Percentiles rank a stretch among this genome's conserved stretches.
Conservation (phyloP, 2,888 invertebrate species). For the Drosophila pegasa region DNA sequence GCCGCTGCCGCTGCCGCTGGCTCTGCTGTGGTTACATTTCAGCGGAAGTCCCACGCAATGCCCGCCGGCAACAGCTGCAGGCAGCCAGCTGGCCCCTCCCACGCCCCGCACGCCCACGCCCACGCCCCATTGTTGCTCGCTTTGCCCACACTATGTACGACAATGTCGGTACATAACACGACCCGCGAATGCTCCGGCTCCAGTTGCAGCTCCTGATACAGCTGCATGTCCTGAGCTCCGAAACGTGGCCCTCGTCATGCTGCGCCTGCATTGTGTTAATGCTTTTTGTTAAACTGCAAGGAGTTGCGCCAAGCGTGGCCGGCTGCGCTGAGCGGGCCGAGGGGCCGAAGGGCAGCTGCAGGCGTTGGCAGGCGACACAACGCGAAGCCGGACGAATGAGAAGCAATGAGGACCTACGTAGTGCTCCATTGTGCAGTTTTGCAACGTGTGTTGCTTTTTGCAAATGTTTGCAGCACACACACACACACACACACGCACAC, state of each 20-base stretch:
- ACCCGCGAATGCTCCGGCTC: slow-evolving; percentile 61
- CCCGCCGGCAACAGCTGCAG: slow-evolving; percentile 77
- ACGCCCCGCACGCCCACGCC: neutral
- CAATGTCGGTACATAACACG: slow-evolving; percentile 78
- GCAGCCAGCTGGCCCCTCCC: slow-evolving; percentile 6
- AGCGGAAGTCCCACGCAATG: slow-evolving; percentile 79
- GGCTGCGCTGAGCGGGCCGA: neutral
- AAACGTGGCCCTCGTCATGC: slow-evolving; percentile 72
- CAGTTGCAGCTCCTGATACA: slow-evolving; percentile 22
- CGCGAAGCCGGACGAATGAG: slow-evolving; percentile 40
- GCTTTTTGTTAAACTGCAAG: slow-evolving; percentile 80
- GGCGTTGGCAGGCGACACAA: slow-evolving; percentile 30
- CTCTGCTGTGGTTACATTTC: slow-evolving; percentile 78
- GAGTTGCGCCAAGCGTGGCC: slow-evolving; percentile 26
- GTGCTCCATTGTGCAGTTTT: slow-evolving; percentile 72
- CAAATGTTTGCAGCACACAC: slow-evolving; percentile 69
- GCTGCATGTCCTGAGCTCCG: slow-evolving; percentile 33
- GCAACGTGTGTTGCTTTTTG: slow-evolving; percentile 78
- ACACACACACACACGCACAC: slow-evolving; percentile 41
- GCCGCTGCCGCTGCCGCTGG: slow-evolving; percentile 22
- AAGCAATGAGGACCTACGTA: slow-evolving; percentile 46
- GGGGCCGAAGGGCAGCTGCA: neutral
- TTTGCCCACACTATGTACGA: slow-evolving; percentile 60
- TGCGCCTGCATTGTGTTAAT: slow-evolving; percentile 81
- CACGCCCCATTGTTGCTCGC: neutral